A percentile compares a stretch with the other conserved stretches of the same genome.
Evolutionary conservation across 64 coral and sea anemone genomes (phyloP).

Genomic region (Pocillopora verrucosa): DNA sequence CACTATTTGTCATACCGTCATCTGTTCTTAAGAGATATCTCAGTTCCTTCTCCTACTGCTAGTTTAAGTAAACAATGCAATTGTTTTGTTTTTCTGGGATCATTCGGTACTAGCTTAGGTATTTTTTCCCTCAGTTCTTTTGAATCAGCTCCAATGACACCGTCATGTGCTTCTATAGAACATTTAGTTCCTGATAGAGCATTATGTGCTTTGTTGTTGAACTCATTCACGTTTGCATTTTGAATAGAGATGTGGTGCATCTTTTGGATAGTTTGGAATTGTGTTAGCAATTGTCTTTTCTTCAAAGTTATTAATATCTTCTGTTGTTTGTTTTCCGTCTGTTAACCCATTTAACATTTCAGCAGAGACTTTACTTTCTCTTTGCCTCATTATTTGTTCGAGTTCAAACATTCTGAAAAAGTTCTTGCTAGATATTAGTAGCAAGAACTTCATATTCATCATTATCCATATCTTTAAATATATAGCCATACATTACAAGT

Average conservation of each 20-base stretch:
- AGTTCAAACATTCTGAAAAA: slow-evolving; percentile 50
- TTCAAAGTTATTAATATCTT: slow-evolving; percentile 40
- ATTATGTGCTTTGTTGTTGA: slow-evolving; percentile 5
- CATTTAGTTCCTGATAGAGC: not conserved
- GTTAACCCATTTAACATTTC: slow-evolving; percentile 41
- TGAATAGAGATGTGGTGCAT: slow-evolving; percentile 30
- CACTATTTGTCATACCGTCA: slow-evolving; percentile 10
- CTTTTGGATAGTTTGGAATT: not conserved
- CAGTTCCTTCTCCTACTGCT: slow-evolving; percentile 12
- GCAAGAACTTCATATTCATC: not conserved
- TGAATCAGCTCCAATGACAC: slow-evolving; percentile 37
- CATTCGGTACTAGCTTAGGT: slow-evolving; percentile 12
- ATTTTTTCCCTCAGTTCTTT: slow-evolving; percentile 28
- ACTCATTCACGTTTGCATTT: slow-evolving; percentile 38
- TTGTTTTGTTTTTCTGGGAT: slow-evolving; percentile 29
- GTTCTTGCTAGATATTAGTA: slow-evolving; percentile 4
- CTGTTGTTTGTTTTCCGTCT: slow-evolving; percentile 26
- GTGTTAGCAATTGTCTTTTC: not conserved
- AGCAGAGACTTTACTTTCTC: slow-evolving; percentile 50
- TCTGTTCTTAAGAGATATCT: not conserved
- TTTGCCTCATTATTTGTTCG: slow-evolving; percentile 14
- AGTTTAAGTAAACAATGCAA: not conserved
- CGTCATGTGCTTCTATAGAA: slow-evolving; percentile 37
- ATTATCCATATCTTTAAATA: slow-evolving; percentile 16
- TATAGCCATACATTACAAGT: slow-evolving; percentile 31